Evolutionary conservation across 1,140 invertebrate species (phyloP), one percentile per base, ranked within the genome.

Genomic region (Hycleus phaleratus): DNA sequence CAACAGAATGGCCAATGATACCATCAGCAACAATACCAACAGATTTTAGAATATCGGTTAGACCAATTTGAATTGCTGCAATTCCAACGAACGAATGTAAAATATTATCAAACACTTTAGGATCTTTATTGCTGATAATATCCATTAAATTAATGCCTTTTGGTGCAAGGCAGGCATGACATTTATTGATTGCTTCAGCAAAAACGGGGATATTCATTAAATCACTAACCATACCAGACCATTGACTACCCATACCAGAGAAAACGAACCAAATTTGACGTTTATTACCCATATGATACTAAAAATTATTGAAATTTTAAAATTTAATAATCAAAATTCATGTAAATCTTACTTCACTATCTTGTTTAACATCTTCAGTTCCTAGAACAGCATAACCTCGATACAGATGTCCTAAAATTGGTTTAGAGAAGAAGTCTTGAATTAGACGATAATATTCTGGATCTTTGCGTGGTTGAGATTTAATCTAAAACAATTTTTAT

Each of bases 1-100:
- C 90, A 1, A 90, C 88, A n/a, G 91, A 93, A 71, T 95, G 91
- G 3, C 83, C 92, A 68, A 95, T 84, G 46, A 95, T 87, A 39
- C 86, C 88, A 74, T 95, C 89, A 3, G 85, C 83, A 57, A 85
- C 80, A 11, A 96, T 79, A 11, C 85, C 86, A 56, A 95, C 61
- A 1, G 76, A 72, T 43, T 73, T 80, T 26, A 96, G 70, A 1
- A 91, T 66, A 72, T 95, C 90, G 9, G 90, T 86, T 10, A 96
- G 75, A 26, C 83, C 92, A 61, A 95, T 86, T 81, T 92, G 90
- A 57, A 97, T 84, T 18, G 92, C 88, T 11, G 92, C 91, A 67
- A 97, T 96, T 38, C 90, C 88, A 43, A 96, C 85, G 76, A 97
- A 96, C 0, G 88, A 90, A 72, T 95, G 85, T 0, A 95, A 70